A percentile compares a stretch with the other conserved stretches of the same genome.
Conservation (phyloP, 1,140 invertebrate genomes). For the Caerostris extrusa region DNA sequence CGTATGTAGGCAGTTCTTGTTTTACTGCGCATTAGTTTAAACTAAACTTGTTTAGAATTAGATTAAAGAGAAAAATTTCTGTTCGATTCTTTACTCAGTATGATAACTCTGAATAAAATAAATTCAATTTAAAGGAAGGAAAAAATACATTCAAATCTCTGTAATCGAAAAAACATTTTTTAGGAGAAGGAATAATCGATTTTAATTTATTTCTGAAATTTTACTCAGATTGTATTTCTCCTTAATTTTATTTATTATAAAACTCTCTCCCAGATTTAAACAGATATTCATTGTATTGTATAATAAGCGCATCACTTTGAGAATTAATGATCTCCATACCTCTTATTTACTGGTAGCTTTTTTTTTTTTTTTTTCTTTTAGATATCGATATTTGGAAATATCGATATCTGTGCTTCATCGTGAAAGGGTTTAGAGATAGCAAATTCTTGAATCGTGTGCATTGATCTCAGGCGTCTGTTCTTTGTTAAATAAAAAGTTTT, state of each 20-base stretch:
- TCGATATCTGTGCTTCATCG: conserved; percentile 28
- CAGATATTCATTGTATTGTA: conserved; percentile 38
- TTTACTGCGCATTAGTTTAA: no score
- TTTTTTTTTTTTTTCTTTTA: neutral
- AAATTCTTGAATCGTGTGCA: neutral
- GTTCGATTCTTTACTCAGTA: neutral
- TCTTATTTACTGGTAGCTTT: conserved; percentile 29
- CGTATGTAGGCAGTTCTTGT: no score
- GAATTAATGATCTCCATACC: conserved; percentile 24
- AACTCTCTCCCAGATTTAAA: neutral
- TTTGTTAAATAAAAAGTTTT: conserved; percentile 46
- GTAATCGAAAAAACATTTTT: neutral
- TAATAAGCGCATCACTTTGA: conserved; percentile 44
- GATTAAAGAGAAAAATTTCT: neutral
- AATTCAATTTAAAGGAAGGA: no score
- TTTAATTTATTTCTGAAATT: conserved; percentile 20
- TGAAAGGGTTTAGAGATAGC: conserved; percentile 15
- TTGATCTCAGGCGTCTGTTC: conserved; percentile 29
- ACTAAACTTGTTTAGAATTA: neutral
- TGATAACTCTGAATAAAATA: no score
- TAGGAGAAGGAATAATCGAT: neutral
- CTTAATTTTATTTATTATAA: conserved; percentile 2
- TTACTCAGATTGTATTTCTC: neutral
- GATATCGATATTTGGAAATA: conserved; percentile 2
- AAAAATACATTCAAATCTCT: neutral